phyloP scores from a whole-genome alignment of 2,797 vertebrate species.

The Sphenodon punctatus region DNA sequence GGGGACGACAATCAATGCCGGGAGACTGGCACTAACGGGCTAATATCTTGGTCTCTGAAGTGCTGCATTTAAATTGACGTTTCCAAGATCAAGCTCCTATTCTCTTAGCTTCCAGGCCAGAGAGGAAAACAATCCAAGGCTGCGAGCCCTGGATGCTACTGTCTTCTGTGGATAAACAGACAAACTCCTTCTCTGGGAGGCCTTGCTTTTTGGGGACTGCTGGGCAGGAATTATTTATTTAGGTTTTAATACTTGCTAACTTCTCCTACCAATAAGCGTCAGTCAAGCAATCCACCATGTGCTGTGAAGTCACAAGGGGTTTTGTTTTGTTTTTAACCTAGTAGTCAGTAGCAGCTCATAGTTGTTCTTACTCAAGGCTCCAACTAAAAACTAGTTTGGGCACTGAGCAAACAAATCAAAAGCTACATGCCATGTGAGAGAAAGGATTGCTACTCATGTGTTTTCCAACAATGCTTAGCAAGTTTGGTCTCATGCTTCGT shows the following conservation, averaged over 20 bases:
- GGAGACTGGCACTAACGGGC: too few species aligned
- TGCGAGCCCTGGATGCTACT: too few species aligned
- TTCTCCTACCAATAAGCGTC: not conserved
- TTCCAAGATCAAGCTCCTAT: not conserved
- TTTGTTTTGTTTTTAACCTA: conserved; percentile 20
- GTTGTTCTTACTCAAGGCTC: not conserved
- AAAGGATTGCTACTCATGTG: not conserved
- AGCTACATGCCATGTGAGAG: not conserved
- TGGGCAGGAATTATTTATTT: not conserved
- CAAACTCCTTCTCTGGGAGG: too few species aligned
- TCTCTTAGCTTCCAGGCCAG: not conserved
- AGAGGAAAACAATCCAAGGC: not conserved
- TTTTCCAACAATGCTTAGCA: not conserved
- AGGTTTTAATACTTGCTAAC: not conserved
- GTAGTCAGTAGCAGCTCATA: conserved; percentile 12
- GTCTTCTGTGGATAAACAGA: too few species aligned
- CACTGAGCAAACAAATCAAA: not conserved
- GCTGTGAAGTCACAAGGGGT: not conserved
- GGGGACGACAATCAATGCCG: too few species aligned
- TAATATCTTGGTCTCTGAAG: fast-evolving
- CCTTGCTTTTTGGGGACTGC: conserved; percentile 8
- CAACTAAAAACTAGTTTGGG: not conserved
- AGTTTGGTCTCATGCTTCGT: not conserved
- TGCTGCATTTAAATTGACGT: not conserved
- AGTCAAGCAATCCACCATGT: not conserved